Conservation (phyloP, 2,797 vertebrate species). For the Urocyon cinereoargenteus region DNA sequence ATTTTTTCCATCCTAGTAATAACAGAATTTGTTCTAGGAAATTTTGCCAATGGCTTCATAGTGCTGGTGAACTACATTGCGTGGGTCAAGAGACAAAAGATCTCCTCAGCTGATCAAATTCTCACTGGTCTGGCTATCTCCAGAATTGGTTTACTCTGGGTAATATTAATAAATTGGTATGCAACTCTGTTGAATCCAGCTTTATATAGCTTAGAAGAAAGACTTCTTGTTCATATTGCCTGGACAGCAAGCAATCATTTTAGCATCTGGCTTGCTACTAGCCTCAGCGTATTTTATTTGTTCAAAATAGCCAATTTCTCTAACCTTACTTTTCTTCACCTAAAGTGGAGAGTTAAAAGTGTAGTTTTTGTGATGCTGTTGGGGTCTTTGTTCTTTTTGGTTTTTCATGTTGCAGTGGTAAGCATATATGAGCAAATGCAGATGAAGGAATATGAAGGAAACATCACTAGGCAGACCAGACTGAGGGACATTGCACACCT, state of each 20-base stretch:
- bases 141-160: not conserved
- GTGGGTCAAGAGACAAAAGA: not conserved
- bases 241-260: not conserved
- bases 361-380: not conserved
- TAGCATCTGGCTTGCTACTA: constrained; percentile 25
- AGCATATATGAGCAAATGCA: rapidly evolving
- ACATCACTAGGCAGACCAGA: not conserved
- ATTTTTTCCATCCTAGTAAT: not conserved
- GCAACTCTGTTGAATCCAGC: not conserved
- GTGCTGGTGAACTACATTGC: not conserved
- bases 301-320: constrained; percentile 62
- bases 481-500: rapidly evolving
- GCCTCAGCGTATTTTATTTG: constrained; percentile 57
- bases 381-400: not conserved
- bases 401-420: not conserved
- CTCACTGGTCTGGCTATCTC: constrained; percentile 32
- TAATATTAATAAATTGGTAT: not conserved
- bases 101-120: constrained; percentile 28
- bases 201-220: not conserved
- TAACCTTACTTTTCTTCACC: not conserved
- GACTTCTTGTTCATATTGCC: not conserved
- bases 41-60: constrained; percentile 31
- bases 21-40: constrained; percentile 7
- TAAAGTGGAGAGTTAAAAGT: constrained; percentile 15
- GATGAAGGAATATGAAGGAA: not conserved